A percentile compares a stretch with the other conserved stretches of the same genome.
phyloP scores from a whole-genome alignment of 2,797 vertebrate species.

The Acipenser transmontanus region DNA sequence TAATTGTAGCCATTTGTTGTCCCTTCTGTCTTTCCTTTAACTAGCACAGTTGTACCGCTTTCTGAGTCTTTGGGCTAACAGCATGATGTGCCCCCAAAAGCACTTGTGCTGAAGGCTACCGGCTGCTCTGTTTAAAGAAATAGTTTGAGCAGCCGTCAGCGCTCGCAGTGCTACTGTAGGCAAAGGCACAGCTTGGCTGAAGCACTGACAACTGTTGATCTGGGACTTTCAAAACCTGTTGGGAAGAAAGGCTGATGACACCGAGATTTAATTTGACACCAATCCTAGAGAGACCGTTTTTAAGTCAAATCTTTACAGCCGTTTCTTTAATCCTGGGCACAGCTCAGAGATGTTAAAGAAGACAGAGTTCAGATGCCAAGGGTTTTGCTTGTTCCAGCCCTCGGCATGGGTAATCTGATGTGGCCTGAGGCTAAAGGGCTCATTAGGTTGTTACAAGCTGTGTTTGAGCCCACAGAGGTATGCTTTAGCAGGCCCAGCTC shows the following conservation, averaged over 20 bases:
- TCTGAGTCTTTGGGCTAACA: conserved; percentile 46
- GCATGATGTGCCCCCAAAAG: conserved; percentile 41
- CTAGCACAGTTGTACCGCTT: conserved; percentile 46
- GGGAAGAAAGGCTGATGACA: conserved; percentile 38
- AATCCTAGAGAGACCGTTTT: conserved; percentile 37
- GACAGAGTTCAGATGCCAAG: conserved; percentile 28
- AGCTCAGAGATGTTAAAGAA: conserved; percentile 28
- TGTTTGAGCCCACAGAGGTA: conserved; percentile 53
- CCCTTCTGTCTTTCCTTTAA: conserved; percentile 51
- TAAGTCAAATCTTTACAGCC: conserved; percentile 38
- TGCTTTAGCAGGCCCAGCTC: conserved; percentile 43
- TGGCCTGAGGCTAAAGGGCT: conserved; percentile 49
- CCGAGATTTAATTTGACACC: conserved; percentile 46
- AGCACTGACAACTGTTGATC: conserved; percentile 46
- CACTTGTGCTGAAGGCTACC: conserved; percentile 35
- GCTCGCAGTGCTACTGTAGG: conserved; percentile 40
- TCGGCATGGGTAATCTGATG: conserved; percentile 16
- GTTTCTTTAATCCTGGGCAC: conserved; percentile 33
- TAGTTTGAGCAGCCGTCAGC: conserved; percentile 32
- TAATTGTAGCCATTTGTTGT: conserved; percentile 61
- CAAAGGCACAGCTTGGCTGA: conserved; percentile 39
- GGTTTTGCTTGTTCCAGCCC: conserved; percentile 23
- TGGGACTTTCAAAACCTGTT: conserved; percentile 41
- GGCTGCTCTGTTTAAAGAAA: conserved; percentile 33
- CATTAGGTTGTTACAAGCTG: conserved; percentile 52